Evolutionary conservation across 2,113 vertebrate genomes (phyloP).

Genomic region (Myodes glareolus): DNA sequence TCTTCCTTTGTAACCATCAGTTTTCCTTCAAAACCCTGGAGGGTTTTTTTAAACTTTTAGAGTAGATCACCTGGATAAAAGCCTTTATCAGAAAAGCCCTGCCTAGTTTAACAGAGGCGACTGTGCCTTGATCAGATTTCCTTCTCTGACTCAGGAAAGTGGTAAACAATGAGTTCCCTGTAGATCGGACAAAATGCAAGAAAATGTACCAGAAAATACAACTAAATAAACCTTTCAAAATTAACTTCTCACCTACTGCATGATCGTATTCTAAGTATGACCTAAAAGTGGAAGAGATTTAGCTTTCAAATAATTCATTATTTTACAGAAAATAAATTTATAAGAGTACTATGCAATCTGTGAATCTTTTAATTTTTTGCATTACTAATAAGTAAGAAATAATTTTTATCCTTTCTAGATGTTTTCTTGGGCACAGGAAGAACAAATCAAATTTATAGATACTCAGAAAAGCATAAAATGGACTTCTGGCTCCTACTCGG

Average conservation of each 20-base stretch:
- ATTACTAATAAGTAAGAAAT: constrained; percentile 31
- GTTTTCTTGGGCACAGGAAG: neutral
- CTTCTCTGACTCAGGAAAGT: constrained; percentile 24
- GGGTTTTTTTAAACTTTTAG: constrained; percentile 25
- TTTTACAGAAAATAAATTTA: constrained; percentile 13
- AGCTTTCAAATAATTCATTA: constrained; percentile 11
- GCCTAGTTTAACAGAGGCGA: neutral
- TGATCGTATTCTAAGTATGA: neutral
- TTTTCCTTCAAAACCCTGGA: constrained; percentile 46
- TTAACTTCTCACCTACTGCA: neutral
- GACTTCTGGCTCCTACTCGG: neutral
- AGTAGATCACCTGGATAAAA: neutral
- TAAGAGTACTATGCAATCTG: neutral
- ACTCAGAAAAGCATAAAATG: constrained; percentile 21
- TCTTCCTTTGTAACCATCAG: neutral
- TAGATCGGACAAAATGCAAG: constrained; percentile 1
- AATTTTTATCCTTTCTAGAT: neutral
- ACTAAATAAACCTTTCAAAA: constrained; percentile 54
- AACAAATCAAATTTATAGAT: constrained; percentile 9
- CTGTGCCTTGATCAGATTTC: neutral
- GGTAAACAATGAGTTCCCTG: constrained; percentile 1
- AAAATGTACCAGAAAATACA: constrained; percentile 15
- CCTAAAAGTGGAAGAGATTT: neutral
- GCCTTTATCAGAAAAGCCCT: neutral
- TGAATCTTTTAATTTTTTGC: neutral